Evolutionary conservation across 1,140 invertebrate species (phyloP).

Genomic region (honey bee (Apis mellifera)): Amel_HAv3.1 CM009941.2:7085501-7086000

Average conservation of each 20-base stretch:
- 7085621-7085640: too few species aligned
- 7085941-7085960: not conserved
- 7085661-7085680: conserved; percentile 31
- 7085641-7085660: not conserved
- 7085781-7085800: not conserved
- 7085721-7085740: conserved; percentile 11
- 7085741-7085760: conserved; percentile 10
- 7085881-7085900: not conserved
- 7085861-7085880: not conserved
- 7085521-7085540: not conserved
- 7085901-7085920: not conserved
- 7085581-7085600: too few species aligned
- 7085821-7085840: conserved; percentile 13
- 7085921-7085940: not conserved
- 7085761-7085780: not conserved
- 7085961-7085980: not conserved
- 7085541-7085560: not conserved
- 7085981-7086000: not conserved
- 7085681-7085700: conserved; percentile 15
- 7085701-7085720: conserved; percentile 3
- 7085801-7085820: conserved; percentile 10
- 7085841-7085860: conserved; percentile 13
- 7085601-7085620: too few species aligned
- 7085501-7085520: not conserved
- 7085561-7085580: not conserved